These are phyloP conservation scores for Recurvirostra avosetta DNA, from an alignment of 2,113 vertebrate species.

Conservation along the genomic window DNA sequence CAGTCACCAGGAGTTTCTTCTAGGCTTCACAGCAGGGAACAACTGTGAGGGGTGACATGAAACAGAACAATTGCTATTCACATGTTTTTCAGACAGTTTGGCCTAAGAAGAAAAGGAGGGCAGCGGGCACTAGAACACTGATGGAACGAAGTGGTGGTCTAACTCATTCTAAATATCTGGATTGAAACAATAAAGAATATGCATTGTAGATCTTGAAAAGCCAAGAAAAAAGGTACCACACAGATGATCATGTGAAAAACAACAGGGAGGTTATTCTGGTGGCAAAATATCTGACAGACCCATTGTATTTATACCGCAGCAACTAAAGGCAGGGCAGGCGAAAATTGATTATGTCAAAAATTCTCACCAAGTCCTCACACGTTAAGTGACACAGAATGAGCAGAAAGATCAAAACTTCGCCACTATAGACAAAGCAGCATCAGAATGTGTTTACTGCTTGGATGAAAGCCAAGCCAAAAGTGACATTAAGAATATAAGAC, in stretches of 20 bases:
- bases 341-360: not conserved
- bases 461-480: not conserved
- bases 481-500: not conserved
- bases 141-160: not conserved
- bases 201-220: not conserved
- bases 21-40: not conserved
- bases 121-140: not conserved
- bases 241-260: not conserved
- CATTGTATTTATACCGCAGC: not conserved
- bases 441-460: not conserved
- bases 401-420: not conserved
- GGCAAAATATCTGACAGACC: not conserved
- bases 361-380: no score
- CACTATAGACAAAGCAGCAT: not conserved
- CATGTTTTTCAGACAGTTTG: not conserved
- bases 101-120: not conserved
- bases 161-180: not conserved
- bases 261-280: not conserved
- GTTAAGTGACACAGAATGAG: not conserved
- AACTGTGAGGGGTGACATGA: not conserved
- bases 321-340: not conserved
- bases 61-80: not conserved
- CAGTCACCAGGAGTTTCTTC: not conserved
- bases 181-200: not conserved
- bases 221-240: not conserved